Evolutionary conservation across 2,113 vertebrate genomes (phyloP).

Genomic region (Petaurus breviceps): DNA sequence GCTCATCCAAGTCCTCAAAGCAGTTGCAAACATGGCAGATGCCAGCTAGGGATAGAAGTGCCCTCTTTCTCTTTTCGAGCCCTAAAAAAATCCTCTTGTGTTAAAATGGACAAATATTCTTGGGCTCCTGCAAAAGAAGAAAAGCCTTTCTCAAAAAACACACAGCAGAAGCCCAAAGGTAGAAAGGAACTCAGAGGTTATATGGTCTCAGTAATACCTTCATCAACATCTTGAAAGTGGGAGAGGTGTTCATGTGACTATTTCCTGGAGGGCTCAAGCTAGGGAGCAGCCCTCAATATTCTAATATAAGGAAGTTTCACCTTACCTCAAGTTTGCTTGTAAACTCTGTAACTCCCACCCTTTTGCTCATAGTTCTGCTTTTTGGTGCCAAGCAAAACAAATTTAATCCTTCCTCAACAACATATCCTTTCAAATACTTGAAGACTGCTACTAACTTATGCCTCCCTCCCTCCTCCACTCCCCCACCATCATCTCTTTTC

Average conservation of each 20-base stretch:
- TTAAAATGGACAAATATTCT: constrained; percentile 9
- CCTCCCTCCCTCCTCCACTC: neutral
- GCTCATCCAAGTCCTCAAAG: neutral
- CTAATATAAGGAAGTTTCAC: neutral
- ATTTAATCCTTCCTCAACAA: neutral
- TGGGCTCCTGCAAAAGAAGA: neutral
- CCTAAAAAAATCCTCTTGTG: neutral
- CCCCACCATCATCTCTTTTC: neutral
- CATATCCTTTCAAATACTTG: neutral
- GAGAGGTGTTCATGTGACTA: accelerated
- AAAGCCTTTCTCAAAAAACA: neutral
- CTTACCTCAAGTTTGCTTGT: neutral
- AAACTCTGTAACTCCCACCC: neutral
- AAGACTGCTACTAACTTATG: neutral
- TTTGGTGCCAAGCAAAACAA: neutral
- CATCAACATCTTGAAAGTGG: neutral
- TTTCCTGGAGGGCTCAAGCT: neutral
- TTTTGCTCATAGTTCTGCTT: neutral
- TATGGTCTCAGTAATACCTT: neutral
- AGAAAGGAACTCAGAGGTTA: neutral
- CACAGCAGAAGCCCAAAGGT: neutral
- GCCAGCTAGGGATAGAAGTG: neutral
- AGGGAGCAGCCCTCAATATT: neutral
- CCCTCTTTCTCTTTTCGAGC: neutral
- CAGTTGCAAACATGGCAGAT: neutral